Conservation (phyloP, 1,140 invertebrate genomes). For the Bombus ignitus region DNA sequence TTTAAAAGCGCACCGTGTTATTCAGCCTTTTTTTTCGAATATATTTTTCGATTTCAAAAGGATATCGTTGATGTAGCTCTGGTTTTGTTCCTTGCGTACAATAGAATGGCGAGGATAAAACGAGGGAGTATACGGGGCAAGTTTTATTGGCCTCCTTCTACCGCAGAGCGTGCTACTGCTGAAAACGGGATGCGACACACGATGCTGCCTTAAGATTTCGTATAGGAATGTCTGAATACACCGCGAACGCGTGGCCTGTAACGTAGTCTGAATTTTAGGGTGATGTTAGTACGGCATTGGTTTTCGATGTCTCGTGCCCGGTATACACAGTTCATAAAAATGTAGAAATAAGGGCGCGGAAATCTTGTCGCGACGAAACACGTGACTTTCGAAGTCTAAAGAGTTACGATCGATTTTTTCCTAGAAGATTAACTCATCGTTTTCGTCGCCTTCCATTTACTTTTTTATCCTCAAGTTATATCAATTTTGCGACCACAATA, state of each 20-base stretch:
- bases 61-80: not conserved
- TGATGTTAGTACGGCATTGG: constrained; percentile 15
- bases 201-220: constrained; percentile 18
- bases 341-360: not conserved
- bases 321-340: constrained; percentile 25
- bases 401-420: not conserved
- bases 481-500: no score
- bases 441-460: not conserved
- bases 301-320: not conserved
- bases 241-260: not conserved
- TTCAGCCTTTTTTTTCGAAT: not conserved
- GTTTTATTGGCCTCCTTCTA: constrained; percentile 44
- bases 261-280: constrained; percentile 25
- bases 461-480: not conserved
- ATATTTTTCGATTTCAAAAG: not conserved
- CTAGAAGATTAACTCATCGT: not conserved
- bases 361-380: not conserved
- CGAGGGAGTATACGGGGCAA: not conserved
- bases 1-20: not conserved
- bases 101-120: constrained; percentile 6
- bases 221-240: constrained; percentile 21
- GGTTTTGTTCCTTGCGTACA: not conserved
- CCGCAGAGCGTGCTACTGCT: constrained; percentile 6
- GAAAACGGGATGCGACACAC: constrained; percentile 26
- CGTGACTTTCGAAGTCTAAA: not conserved